Base-by-base conservation (phyloP, 1,140 invertebrate genomes). In the Hycleus phaleratus region DNA sequence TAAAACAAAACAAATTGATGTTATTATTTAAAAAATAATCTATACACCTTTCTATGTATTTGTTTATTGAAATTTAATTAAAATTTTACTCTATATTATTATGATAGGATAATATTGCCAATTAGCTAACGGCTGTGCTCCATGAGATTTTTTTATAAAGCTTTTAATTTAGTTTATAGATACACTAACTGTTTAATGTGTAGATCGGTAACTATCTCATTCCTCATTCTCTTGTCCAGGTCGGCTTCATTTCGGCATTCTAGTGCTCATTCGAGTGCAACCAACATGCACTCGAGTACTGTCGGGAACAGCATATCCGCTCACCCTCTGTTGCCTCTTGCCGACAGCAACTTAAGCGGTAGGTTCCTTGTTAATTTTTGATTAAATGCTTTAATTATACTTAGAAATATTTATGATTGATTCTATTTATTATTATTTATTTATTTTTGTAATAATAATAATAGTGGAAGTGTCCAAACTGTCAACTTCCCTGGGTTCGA, bases 301-400 rank as follows among this genome's bases (percentile, higher is more conserved):
- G 71, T 74, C 63, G 72, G 72, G 61, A 74, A 73, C 71, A 74
- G 72, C 68, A 73, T 74, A 68, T 73, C 71, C 64, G 72, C 72
- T 44, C 72, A 74, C 66, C 72, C 72, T 52, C 64, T 74, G 67
- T 71, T 74, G 63, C 72, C 72, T 57, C 71, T 74, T 62, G 71
- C 69, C 63, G 71, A 73, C 68, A 71, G 65, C 69, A 72, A 68
- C 59, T 62, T 73, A 53, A 73, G 69, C 61, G 72, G 72, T 74
- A 74, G 65, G 72, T 73, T 66, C 51, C 43, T 18, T 52, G 38
- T 56, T 55, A 53, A 8, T 56, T 49, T 64, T 56, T 46, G 3
- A 10, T 3, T 25, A 26, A 47, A 9, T 12, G 4, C 9, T 24
- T 11, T 45, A 11, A n/a, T 42, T 42, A 10, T 42, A 11, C 3